phyloP scores from a whole-genome alignment of 2,888 invertebrate species.

The Ormyrus pomaceus region DNA sequence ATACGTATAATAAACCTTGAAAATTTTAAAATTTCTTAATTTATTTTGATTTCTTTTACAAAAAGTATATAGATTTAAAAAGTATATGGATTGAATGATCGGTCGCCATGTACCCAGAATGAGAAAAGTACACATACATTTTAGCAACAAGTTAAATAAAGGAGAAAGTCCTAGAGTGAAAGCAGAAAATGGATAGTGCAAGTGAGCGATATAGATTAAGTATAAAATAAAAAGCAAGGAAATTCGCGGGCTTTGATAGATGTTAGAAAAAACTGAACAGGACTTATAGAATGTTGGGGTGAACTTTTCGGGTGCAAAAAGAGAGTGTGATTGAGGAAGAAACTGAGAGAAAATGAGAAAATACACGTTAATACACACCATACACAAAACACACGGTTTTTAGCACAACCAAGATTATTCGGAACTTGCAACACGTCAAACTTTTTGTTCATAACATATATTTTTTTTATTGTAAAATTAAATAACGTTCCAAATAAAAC shows the following conservation, averaged over 20 bases:
- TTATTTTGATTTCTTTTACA: slow-evolving; percentile 29
- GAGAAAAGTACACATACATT: slow-evolving; percentile 33
- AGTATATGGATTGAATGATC: slow-evolving; percentile 46
- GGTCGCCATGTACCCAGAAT: slow-evolving; percentile 61
- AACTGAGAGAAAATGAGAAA: slow-evolving; percentile 21
- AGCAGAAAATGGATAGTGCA: slow-evolving; percentile 49
- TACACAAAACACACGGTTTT: slow-evolving; percentile 52
- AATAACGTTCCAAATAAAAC: slow-evolving; percentile 18
- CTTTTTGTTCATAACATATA: slow-evolving; percentile 22
- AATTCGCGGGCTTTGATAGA: slow-evolving; percentile 44
- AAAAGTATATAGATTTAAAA: neutral
- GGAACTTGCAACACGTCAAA: slow-evolving; percentile 46
- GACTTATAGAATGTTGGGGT: slow-evolving; percentile 49
- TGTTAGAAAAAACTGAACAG: slow-evolving; percentile 32
- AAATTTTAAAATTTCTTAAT: slow-evolving; percentile 33
- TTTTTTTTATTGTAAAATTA: slow-evolving; percentile 19
- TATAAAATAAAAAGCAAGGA: slow-evolving; percentile 34
- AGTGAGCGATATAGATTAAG: slow-evolving; percentile 38
- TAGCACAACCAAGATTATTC: slow-evolving; percentile 49
- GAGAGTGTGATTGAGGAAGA: slow-evolving; percentile 3
- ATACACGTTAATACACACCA: slow-evolving; percentile 53
- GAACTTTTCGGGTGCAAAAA: slow-evolving; percentile 43
- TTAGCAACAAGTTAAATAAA: slow-evolving; percentile 44
- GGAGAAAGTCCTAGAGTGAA: slow-evolving; percentile 56
- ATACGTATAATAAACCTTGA: slow-evolving; percentile 20